Evolutionary conservation across 1,140 invertebrate genomes (phyloP).

Genomic region (Proctacanthus coquilletti): DNA sequence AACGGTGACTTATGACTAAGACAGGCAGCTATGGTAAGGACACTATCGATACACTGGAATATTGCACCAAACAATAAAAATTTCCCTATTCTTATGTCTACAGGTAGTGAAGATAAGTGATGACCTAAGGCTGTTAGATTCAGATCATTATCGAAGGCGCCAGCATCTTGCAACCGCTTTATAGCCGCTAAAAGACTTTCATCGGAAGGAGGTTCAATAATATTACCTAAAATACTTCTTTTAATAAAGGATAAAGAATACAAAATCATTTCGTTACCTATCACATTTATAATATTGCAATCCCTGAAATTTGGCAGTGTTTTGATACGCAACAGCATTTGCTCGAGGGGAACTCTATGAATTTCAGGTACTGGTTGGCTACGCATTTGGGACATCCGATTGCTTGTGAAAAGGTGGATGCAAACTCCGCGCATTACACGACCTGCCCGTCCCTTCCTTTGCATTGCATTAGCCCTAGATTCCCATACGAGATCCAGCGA

Average conservation of each 20-base stretch:
- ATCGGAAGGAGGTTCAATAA: slow-evolving; percentile 65
- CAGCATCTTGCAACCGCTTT: slow-evolving; percentile 61
- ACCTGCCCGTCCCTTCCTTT: slow-evolving; percentile 73
- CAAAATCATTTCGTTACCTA: slow-evolving; percentile 38
- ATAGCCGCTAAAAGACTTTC: slow-evolving; percentile 66
- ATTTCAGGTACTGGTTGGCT: slow-evolving; percentile 69
- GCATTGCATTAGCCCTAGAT: slow-evolving; percentile 61
- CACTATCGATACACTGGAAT: slow-evolving; percentile 85
- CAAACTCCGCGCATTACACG: slow-evolving; percentile 73
- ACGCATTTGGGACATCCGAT: slow-evolving; percentile 44
- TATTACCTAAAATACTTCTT: slow-evolving; percentile 31
- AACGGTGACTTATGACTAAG: slow-evolving; percentile 77
- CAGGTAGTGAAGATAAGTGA: slow-evolving; percentile 74
- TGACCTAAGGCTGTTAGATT: slow-evolving; percentile 77
- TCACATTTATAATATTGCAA: slow-evolving; percentile 47
- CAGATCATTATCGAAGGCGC: slow-evolving; percentile 64
- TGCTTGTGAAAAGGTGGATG: slow-evolving; percentile 64
- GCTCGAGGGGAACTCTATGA: slow-evolving; percentile 67
- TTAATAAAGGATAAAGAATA: slow-evolving; percentile 2
- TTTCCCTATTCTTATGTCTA: slow-evolving; percentile 82
- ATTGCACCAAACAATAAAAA: slow-evolving; percentile 82
- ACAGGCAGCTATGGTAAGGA: slow-evolving; percentile 81
- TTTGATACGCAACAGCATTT: slow-evolving; percentile 76
- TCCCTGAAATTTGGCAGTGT: slow-evolving; percentile 53
- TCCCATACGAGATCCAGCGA: slow-evolving; percentile 66